Percentiles rank a stretch among this genome's conserved stretches.
phyloP scores from a whole-genome alignment of 2,113 vertebrate genomes.

The Cyanocitta stelleri region DNA sequence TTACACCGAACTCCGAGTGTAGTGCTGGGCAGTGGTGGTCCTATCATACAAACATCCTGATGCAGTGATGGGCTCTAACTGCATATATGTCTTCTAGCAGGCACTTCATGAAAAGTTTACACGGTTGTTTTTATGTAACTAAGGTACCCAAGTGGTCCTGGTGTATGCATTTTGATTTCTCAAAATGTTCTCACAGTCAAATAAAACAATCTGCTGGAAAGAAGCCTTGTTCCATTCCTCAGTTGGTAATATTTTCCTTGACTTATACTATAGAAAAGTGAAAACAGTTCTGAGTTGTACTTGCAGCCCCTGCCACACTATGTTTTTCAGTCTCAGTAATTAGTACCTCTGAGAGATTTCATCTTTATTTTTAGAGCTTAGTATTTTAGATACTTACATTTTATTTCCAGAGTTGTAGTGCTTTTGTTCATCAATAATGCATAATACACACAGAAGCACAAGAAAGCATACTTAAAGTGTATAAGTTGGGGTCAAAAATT shows the following conservation, averaged over 20 bases:
- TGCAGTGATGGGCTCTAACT: background rate
- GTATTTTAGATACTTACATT: background rate
- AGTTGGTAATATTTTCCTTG: background rate
- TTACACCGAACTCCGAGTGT: background rate
- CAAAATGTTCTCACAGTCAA: background rate
- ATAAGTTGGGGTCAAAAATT: background rate
- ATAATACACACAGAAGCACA: background rate
- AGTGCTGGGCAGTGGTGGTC: background rate
- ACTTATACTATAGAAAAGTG: background rate
- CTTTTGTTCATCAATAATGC: background rate
- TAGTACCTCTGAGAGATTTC: background rate
- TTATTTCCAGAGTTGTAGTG: background rate
- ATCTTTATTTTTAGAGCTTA: background rate
- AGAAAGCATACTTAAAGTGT: background rate
- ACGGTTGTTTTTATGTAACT: background rate
- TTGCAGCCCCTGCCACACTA: background rate
- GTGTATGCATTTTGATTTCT: background rate
- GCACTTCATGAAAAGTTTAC: background rate
- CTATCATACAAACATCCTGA: background rate
- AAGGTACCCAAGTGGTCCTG: background rate
- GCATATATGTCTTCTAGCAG: background rate
- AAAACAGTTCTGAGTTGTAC: background rate
- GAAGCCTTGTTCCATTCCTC: background rate
- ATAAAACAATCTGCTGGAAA: slow-evolving; percentile 6
- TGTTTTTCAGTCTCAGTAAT: background rate